These are phyloP conservation scores for Pedetes capensis DNA, from an alignment of 2,113 vertebrate genomes.

Conservation along the genomic window DNA sequence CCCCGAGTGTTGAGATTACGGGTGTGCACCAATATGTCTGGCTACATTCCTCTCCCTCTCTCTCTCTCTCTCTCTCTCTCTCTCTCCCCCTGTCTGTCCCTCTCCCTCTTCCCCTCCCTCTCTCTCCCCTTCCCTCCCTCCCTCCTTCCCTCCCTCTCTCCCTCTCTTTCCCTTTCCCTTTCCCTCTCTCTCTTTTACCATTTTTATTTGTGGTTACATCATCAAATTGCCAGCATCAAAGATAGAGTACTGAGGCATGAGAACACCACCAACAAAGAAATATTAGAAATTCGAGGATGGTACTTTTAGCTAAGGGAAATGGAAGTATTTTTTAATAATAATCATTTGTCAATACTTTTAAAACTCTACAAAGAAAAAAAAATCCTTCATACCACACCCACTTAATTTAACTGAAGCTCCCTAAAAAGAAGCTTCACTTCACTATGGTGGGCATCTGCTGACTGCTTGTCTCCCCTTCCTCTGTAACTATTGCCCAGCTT, in stretches of 20 bases:
- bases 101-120: too few species aligned
- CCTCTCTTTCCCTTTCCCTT: too few species aligned
- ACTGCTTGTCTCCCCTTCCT: not conserved
- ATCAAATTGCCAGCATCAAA: not conserved
- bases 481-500: not conserved
- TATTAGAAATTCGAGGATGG: not conserved
- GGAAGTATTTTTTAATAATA: not conserved
- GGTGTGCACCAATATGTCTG: too few species aligned
- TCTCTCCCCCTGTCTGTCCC: too few species aligned
- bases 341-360: not conserved
- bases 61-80: too few species aligned
- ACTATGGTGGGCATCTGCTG: too few species aligned
- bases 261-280: not conserved
- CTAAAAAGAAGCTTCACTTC: not conserved
- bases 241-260: not conserved
- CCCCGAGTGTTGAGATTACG: too few species aligned
- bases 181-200: not conserved
- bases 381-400: not conserved
- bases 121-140: too few species aligned
- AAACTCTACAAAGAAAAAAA: not conserved
- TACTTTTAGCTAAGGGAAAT: slow-evolving; percentile 34
- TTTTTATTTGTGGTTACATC: not conserved
- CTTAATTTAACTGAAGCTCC: not conserved
- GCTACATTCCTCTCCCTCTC: too few species aligned
- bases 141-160: too few species aligned